phyloP scores from a whole-genome alignment of 1,140 invertebrate genomes.

The Acromyrmex echinatior region DNA sequence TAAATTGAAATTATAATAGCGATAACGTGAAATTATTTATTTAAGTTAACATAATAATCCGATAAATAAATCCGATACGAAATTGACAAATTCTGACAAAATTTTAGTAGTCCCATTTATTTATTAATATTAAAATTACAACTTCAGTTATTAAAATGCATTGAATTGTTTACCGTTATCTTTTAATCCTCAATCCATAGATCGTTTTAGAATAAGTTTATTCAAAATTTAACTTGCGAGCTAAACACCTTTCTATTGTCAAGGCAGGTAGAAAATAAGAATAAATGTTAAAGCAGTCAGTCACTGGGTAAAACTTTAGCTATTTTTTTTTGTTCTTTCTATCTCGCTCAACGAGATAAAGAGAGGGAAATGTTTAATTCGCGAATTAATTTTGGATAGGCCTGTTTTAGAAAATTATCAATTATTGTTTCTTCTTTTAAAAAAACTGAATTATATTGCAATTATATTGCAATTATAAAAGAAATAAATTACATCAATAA shows the following conservation, averaged over 20 bases:
- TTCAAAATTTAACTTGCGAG: too few relatives aligned
- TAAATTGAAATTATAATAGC: background rate
- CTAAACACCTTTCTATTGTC: too few relatives aligned
- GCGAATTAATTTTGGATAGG: too few relatives aligned
- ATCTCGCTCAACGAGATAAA: too few relatives aligned
- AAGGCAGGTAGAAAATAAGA: too few relatives aligned
- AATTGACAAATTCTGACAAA: background rate
- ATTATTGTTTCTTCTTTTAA: background rate
- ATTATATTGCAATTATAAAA: background rate
- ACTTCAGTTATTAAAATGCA: background rate
- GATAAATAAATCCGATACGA: background rate
- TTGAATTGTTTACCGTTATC: constrained; percentile 1
- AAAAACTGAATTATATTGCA: background rate
- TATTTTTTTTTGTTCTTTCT: too few relatives aligned
- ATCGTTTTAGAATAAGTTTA: too few relatives aligned
- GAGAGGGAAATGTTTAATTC: too few relatives aligned
- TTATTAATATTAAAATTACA: background rate
- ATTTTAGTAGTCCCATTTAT: background rate
- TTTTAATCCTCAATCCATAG: background rate
- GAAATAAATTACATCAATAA: background rate
- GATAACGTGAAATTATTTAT: background rate
- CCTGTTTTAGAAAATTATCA: background rate
- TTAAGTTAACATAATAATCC: too few relatives aligned
- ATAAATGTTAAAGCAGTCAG: too few relatives aligned
- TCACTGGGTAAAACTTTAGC: too few relatives aligned